Evolutionary conservation across 2,113 vertebrate species (phyloP).

Genomic region (Malurus alboscapulatus): DNA sequence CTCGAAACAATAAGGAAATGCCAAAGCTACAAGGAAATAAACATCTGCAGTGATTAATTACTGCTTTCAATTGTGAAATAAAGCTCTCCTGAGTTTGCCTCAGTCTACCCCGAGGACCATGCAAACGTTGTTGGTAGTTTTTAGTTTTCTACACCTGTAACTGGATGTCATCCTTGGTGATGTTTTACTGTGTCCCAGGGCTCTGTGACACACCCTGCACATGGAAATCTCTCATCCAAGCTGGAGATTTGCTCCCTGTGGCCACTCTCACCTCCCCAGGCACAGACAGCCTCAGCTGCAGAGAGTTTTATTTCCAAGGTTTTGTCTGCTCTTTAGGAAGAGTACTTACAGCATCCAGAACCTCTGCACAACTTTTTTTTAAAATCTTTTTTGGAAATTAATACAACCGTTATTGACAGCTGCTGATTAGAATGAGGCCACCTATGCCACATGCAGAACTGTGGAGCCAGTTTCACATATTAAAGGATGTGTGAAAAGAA

Average conservation of each 20-base stretch:
- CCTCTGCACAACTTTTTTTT: neutral
- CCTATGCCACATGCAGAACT: neutral
- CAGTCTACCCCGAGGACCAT: neutral
- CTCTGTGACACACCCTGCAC: neutral
- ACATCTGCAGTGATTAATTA: neutral
- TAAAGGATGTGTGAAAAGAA: neutral
- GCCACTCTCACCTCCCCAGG: neutral
- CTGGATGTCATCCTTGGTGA: neutral
- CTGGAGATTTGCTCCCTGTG: neutral
- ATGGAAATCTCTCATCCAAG: neutral
- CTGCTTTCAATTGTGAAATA: neutral
- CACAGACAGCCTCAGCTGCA: neutral
- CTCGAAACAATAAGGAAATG: neutral
- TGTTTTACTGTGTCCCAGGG: neutral
- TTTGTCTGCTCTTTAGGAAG: neutral
- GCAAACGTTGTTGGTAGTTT: neutral
- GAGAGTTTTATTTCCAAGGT: neutral
- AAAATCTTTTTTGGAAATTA: neutral
- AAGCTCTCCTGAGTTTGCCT: neutral
- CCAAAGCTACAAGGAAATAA: neutral
- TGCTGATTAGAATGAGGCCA: neutral
- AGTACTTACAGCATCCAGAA: neutral
- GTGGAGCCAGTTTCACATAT: neutral
- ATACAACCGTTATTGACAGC: neutral
- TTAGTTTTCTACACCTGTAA: neutral